phyloP scores from a whole-genome alignment of 92 coral and sea anemone genomes.

The Virgularia gustaviana region DNA sequence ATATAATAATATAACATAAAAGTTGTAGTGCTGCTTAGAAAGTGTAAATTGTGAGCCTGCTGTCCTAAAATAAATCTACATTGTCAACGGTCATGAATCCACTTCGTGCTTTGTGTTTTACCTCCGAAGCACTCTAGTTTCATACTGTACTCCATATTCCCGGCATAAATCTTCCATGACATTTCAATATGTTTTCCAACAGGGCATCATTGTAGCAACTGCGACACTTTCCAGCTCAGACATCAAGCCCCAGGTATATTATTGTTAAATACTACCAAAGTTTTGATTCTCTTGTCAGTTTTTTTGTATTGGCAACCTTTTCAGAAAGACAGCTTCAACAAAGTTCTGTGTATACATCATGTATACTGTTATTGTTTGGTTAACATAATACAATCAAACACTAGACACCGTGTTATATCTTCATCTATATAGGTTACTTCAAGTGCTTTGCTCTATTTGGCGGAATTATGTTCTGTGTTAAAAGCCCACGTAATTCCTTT shows the following conservation, averaged over 20 bases:
- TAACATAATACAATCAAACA: too few species aligned
- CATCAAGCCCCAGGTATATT: slow-evolving; percentile 80
- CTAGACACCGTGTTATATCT: too few species aligned
- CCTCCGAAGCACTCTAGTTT: too few species aligned
- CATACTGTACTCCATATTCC: neutral
- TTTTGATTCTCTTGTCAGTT: too few species aligned
- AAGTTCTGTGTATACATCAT: neutral
- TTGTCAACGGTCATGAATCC: too few species aligned
- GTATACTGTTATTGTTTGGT: neutral
- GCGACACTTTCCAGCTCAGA: slow-evolving; percentile 53
- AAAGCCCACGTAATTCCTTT: slow-evolving; percentile 75
- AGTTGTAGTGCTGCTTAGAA: too few species aligned
- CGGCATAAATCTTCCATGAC: neutral
- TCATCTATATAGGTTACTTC: slow-evolving; percentile 62
- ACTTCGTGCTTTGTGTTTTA: neutral
- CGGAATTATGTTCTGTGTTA: slow-evolving; percentile 72
- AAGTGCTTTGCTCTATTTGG: slow-evolving; percentile 85
- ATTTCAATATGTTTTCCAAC: neutral
- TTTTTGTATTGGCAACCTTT: too few species aligned
- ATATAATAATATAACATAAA: too few species aligned
- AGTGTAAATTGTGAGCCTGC: too few species aligned
- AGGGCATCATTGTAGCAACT: slow-evolving; percentile 68
- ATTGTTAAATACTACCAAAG: neutral
- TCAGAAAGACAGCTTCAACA: too few species aligned
- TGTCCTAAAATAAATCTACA: too few species aligned